These are phyloP conservation scores for Galerucella calmariensis DNA, from an alignment of 2,888 invertebrate species.

Conservation along the genomic window DNA sequence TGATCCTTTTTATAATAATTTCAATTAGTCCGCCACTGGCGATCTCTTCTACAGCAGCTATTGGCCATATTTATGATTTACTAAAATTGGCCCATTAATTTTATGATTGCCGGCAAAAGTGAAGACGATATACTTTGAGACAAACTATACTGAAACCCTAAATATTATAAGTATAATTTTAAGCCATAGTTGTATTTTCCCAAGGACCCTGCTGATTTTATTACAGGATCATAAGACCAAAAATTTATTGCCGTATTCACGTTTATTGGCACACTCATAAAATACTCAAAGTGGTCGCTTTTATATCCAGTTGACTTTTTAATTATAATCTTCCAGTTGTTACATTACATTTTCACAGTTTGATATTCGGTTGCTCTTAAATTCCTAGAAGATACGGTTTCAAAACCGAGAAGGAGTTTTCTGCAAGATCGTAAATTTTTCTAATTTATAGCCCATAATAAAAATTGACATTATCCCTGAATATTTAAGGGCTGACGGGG, in stretches of 20 bases:
- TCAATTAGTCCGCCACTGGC: too few relatives aligned
- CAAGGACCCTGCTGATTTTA: neutral
- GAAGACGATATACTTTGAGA: too few relatives aligned
- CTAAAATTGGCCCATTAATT: too few relatives aligned
- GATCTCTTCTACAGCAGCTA: too few relatives aligned
- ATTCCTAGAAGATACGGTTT: neutral
- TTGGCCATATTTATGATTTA: too few relatives aligned
- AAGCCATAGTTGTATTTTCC: neutral
- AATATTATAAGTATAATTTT: neutral
- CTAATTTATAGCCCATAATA: neutral
- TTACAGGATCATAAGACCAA: neutral
- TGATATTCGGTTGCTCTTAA: neutral
- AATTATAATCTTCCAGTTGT: constrained; percentile 25
- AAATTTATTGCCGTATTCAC: constrained; percentile 6
- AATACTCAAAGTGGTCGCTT: constrained; percentile 16
- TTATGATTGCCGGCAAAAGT: too few relatives aligned
- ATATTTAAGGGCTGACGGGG: too few relatives aligned
- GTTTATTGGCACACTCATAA: constrained; percentile 21
- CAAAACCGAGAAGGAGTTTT: neutral
- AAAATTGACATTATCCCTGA: too few relatives aligned
- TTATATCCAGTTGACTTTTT: constrained; percentile 17
- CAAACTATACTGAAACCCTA: too few relatives aligned
- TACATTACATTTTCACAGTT: constrained; percentile 13
- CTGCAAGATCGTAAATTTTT: neutral
- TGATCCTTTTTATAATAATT: too few relatives aligned